A percentile compares a stretch with the other conserved stretches of the same genome.
These are phyloP conservation scores for Pseudococcus longispinus DNA, from an alignment of 2,888 invertebrate species.

Conservation along the genomic window DNA sequence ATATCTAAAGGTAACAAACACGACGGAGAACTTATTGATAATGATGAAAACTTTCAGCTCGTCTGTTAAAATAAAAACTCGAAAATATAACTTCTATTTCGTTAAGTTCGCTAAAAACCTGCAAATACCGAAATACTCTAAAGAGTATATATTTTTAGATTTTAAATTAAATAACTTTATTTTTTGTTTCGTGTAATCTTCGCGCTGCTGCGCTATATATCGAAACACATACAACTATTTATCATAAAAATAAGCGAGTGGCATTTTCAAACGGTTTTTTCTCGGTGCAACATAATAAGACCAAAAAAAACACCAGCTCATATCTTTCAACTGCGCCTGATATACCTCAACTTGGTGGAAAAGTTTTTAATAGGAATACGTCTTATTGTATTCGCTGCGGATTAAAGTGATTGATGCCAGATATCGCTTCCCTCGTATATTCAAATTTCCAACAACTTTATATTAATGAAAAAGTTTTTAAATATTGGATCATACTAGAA, in stretches of 20 bases:
- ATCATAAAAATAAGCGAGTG: background rate
- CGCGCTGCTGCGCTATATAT: background rate
- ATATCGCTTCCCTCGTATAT: slow-evolving; percentile 33
- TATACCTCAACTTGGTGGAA: slow-evolving; percentile 7
- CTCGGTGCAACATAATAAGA: background rate
- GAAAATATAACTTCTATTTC: background rate
- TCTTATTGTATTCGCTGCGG: slow-evolving; percentile 36
- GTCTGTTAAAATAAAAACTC: background rate
- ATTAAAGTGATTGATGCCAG: slow-evolving; percentile 42
- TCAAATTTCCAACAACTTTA: slow-evolving; percentile 39
- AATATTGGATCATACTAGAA: slow-evolving; percentile 25
- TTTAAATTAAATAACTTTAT: slow-evolving; percentile 14
- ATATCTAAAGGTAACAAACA: too few relatives aligned
- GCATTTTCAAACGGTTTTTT: background rate
- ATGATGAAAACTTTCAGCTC: background rate
- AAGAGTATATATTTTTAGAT: background rate
- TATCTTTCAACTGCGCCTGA: background rate
- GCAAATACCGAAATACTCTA: background rate
- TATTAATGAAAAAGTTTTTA: slow-evolving; percentile 42
- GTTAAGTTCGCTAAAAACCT: background rate
- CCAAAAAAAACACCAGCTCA: background rate
- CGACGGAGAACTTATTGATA: background rate
- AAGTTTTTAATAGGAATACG: slow-evolving; percentile 29
- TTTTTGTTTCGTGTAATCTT: background rate
- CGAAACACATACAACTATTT: background rate